These are phyloP conservation scores for Pogonocichla stellata DNA, from an alignment of 2,113 vertebrate genomes.

Conservation along the genomic window DNA sequence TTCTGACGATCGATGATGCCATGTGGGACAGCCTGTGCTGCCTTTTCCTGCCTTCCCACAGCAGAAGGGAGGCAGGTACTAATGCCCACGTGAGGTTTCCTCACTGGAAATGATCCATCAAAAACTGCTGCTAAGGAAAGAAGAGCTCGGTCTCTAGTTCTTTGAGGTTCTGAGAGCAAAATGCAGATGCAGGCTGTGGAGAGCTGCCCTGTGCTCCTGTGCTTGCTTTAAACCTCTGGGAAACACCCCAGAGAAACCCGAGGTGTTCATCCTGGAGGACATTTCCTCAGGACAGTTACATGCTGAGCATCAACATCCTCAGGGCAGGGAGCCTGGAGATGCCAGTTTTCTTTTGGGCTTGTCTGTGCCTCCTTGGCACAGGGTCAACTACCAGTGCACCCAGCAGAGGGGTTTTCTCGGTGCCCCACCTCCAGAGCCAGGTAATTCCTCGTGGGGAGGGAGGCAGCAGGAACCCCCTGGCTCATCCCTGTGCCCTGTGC, in stretches of 20 bases:
- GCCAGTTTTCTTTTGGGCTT: neutral
- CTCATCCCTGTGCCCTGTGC: neutral
- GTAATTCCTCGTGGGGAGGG: neutral
- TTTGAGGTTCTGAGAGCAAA: neutral
- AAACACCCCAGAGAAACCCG: neutral
- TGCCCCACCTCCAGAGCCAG: neutral
- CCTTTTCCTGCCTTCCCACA: neutral
- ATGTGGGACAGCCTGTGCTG: neutral
- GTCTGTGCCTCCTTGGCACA: neutral
- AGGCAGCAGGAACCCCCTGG: neutral
- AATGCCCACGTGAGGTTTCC: neutral
- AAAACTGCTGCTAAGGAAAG: neutral
- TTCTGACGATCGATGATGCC: neutral
- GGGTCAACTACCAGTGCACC: fast-evolving
- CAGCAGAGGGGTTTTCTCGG: neutral
- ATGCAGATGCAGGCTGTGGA: no score
- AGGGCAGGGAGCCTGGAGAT: neutral
- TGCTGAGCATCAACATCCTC: neutral
- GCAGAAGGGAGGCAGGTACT: fast-evolving
- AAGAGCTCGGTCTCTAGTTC: neutral
- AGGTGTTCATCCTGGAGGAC: neutral
- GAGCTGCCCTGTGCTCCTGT: neutral
- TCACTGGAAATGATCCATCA: neutral
- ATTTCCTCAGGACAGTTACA: fast-evolving
- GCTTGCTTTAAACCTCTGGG: neutral